phyloP scores from a whole-genome alignment of 2,888 invertebrate species.

The Byasa hedistus region DNA sequence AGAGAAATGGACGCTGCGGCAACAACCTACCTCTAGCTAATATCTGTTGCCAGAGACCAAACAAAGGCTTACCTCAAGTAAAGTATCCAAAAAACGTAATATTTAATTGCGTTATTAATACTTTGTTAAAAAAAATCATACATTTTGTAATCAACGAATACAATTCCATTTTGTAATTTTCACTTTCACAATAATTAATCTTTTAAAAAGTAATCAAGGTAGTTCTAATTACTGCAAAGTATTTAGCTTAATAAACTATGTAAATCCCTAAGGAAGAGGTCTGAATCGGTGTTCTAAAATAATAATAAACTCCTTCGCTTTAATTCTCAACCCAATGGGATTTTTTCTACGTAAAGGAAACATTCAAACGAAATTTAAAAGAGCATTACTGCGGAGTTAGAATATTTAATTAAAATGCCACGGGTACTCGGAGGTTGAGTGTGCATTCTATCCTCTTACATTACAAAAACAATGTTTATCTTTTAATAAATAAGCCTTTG shows the following conservation, averaged over 20 bases:
- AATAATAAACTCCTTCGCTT: background rate
- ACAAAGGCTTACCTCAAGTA: too few species aligned
- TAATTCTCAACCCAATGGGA: background rate
- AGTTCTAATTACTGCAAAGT: background rate
- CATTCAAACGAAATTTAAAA: slow-evolving; percentile 1
- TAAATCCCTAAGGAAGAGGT: background rate
- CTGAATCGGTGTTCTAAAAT: background rate
- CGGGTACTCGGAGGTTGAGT: background rate
- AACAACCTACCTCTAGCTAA: too few species aligned
- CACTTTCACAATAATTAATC: background rate
- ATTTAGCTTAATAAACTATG: background rate
- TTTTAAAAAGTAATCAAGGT: background rate
- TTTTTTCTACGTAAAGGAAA: background rate
- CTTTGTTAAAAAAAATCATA: too few species aligned
- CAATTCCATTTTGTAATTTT: background rate
- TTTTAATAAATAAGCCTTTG: background rate
- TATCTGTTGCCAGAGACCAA: too few species aligned
- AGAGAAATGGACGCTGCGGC: too few species aligned
- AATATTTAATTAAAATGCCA: background rate
- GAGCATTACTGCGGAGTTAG: background rate
- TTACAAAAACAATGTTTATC: background rate
- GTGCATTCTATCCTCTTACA: background rate
- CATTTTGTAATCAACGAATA: background rate
- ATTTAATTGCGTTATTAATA: too few species aligned
- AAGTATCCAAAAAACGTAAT: too few species aligned